Evolutionary conservation across 23 tunicate species (phyloP).

Genomic region (Clavelina lepadiformis): DNA sequence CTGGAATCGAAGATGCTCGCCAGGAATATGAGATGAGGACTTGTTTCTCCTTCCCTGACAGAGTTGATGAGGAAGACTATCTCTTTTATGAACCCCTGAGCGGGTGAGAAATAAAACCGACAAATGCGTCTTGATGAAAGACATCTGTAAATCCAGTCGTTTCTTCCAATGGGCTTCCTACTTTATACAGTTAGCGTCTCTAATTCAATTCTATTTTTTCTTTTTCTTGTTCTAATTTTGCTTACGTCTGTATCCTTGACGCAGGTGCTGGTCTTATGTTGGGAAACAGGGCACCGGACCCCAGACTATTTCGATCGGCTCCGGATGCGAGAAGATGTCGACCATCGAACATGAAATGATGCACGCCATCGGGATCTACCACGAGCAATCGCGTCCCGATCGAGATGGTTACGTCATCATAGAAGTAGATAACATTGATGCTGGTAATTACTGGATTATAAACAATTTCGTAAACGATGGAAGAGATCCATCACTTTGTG

Average conservation of each 20-base stretch:
- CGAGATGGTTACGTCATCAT: slow-evolving; percentile 81
- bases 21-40: slow-evolving; percentile 79
- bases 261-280: slow-evolving; percentile 80
- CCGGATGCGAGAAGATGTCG: slow-evolving; percentile 79
- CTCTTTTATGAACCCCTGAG: slow-evolving; percentile 32
- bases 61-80: slow-evolving; percentile 58
- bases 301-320: slow-evolving; percentile 83
- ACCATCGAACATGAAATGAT: slow-evolving; percentile 69
- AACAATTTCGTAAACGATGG: not conserved
- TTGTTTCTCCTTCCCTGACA: slow-evolving; percentile 46
- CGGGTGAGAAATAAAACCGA: slow-evolving; percentile 51
- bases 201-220: too few relatives aligned
- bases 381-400: slow-evolving; percentile 90
- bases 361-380: slow-evolving; percentile 94
- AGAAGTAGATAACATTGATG: slow-evolving; percentile 35
- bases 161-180: too few relatives aligned
- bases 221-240: too few relatives aligned
- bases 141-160: too few relatives aligned
- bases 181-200: too few relatives aligned
- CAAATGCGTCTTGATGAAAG: too few relatives aligned
- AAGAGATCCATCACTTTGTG: not conserved
- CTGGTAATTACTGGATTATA: slow-evolving; percentile 38
- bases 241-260: not conserved
- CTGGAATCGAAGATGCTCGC: slow-evolving; percentile 67
- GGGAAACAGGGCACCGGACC: slow-evolving; percentile 65